Percentiles rank a stretch among this genome's conserved stretches.
Conservation (phyloP, 2,797 vertebrate species). For the Thunnus albacares region DNA sequence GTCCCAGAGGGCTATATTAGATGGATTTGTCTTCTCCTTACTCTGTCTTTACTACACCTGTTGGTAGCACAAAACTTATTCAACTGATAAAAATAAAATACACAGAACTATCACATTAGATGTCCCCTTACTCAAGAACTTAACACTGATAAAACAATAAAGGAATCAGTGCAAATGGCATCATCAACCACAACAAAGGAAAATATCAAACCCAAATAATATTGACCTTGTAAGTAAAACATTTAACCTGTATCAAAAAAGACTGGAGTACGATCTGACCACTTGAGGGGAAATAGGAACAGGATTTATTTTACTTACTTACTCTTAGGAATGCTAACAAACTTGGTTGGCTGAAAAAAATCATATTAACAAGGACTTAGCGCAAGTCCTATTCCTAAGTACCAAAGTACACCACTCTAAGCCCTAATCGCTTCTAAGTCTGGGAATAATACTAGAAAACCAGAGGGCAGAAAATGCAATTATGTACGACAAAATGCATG, state of each 20-base stretch:
- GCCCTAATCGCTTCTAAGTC: slow-evolving; percentile 39
- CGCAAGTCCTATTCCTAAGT: slow-evolving; percentile 52
- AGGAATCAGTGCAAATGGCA: neutral
- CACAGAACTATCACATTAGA: neutral
- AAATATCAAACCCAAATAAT: slow-evolving; percentile 26
- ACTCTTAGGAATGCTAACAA: slow-evolving; percentile 65
- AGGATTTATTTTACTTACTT: slow-evolving; percentile 49
- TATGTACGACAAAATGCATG: slow-evolving; percentile 40
- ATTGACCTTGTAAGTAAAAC: slow-evolving; percentile 10
- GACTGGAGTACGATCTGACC: slow-evolving; percentile 4
- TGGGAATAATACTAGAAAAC: slow-evolving; percentile 51
- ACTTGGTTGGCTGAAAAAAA: slow-evolving; percentile 46
- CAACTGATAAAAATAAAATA: neutral
- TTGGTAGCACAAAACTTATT: neutral
- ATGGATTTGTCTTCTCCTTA: slow-evolving; percentile 36
- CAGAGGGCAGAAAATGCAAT: slow-evolving; percentile 51
- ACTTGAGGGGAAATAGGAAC: slow-evolving; percentile 33
- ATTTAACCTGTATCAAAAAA: slow-evolving; percentile 14
- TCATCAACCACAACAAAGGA: slow-evolving; percentile 4
- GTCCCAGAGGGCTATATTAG: slow-evolving; percentile 28
- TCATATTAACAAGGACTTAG: slow-evolving; percentile 65
- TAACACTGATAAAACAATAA: slow-evolving; percentile 18
- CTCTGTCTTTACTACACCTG: slow-evolving; percentile 36
- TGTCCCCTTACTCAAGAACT: neutral
- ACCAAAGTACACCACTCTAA: slow-evolving; percentile 57